Evolutionary conservation across 1,140 invertebrate genomes (phyloP).

Genomic region (Liolophura sinensis): DNA sequence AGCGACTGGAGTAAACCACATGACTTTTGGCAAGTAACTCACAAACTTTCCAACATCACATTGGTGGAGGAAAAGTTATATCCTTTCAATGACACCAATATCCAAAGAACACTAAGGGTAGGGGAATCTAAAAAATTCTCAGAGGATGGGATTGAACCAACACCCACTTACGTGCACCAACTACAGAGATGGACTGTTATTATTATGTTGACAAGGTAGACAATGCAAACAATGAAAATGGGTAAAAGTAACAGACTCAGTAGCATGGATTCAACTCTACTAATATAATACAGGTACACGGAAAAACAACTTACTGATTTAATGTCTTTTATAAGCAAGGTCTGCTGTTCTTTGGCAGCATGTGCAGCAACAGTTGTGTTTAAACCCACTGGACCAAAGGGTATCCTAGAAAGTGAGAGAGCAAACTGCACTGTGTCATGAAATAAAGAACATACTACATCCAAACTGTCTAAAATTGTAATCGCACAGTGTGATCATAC

Average conservation of each 20-base stretch:
- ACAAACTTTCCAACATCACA: too few species aligned
- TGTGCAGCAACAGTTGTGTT: constrained; percentile 34
- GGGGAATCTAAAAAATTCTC: too few species aligned
- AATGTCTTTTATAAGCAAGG: constrained; percentile 22
- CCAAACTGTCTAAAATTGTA: too few species aligned
- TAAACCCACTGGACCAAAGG: constrained; percentile 28
- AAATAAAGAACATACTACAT: too few species aligned
- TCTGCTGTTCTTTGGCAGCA: constrained; percentile 23
- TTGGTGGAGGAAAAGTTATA: too few species aligned
- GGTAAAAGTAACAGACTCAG: background rate
- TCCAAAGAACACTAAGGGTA: too few species aligned
- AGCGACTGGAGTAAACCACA: too few species aligned
- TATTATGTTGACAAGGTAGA: background rate
- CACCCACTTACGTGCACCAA: background rate
- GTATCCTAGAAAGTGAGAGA: constrained; percentile 3
- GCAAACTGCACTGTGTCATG: too few species aligned
- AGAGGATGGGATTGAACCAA: background rate
- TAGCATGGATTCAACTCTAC: background rate
- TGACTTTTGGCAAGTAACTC: too few species aligned
- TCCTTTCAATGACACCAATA: too few species aligned
- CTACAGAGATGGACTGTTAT: background rate
- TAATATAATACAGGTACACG: background rate
- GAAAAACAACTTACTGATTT: constrained; percentile 18
- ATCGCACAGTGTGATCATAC: too few species aligned
- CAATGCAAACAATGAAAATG: background rate